Evolutionary conservation across 2,888 invertebrate species (phyloP).

Genomic region (Germaria angustata): DNA sequence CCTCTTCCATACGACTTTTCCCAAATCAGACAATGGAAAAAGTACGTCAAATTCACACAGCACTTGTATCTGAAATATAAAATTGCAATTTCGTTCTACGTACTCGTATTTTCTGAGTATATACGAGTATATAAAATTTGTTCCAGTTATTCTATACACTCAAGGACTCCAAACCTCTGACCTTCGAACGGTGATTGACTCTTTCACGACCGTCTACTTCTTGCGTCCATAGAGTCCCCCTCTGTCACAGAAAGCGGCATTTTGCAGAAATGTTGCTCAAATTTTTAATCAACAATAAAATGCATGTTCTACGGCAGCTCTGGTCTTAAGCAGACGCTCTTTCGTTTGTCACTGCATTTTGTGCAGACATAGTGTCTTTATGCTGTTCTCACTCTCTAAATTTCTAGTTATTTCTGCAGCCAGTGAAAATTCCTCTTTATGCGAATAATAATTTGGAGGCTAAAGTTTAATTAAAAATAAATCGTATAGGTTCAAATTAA

Average conservation of each 20-base stretch:
- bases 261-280: conserved; percentile 4
- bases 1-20: background rate
- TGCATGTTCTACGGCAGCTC: background rate
- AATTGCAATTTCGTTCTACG: background rate
- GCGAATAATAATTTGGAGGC: no score
- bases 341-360: background rate
- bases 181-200: conserved; percentile 66
- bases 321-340: conserved; percentile 15
- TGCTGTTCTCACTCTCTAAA: background rate
- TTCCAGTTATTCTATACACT: conserved; percentile 60
- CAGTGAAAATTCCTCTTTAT: background rate
- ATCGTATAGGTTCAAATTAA: no score
- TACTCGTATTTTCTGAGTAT: conserved; percentile 1
- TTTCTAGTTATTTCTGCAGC: background rate
- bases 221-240: background rate
- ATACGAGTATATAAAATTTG: conserved; percentile 53
- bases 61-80: conserved; percentile 1
- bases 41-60: conserved; percentile 25
- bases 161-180: conserved; percentile 63
- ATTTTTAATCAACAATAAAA: background rate
- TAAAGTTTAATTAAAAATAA: no score
- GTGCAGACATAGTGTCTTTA: background rate
- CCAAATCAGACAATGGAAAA: conserved; percentile 20
- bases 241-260: background rate
- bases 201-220: background rate